Percentiles rank a stretch among this genome's conserved stretches.
These are phyloP conservation scores for Falcunculus frontatus DNA, from an alignment of 2,113 vertebrate genomes.

Conservation along the genomic window DNA sequence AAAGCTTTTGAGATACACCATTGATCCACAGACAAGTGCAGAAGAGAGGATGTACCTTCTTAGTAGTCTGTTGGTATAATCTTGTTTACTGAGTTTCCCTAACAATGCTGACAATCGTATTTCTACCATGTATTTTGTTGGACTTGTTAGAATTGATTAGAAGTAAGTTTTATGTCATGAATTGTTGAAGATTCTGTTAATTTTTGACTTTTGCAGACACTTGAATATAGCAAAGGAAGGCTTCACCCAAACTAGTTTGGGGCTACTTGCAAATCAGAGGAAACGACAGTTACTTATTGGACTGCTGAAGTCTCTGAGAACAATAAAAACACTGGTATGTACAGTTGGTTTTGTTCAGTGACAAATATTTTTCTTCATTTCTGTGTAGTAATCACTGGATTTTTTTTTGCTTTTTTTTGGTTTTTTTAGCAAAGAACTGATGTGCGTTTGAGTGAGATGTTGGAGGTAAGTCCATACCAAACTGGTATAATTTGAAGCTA, in stretches of 20 bases:
- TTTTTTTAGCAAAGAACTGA: slow-evolving; percentile 93
- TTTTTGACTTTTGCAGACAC: slow-evolving; percentile 76
- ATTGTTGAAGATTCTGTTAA: not conserved
- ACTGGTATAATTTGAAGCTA: not conserved
- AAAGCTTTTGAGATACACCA: not conserved
- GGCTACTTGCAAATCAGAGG: slow-evolving; percentile 93
- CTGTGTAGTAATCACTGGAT: not conserved
- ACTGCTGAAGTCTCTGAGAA: slow-evolving; percentile 93
- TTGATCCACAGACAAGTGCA: not conserved
- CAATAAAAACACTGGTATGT: slow-evolving; percentile 96
- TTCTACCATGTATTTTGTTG: not conserved
- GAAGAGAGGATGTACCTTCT: not conserved
- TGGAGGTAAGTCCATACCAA: slow-evolving; percentile 82
- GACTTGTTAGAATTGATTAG: not conserved
- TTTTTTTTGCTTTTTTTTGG: not conserved
- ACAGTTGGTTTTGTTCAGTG: not conserved
- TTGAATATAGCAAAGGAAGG: slow-evolving; percentile 89
- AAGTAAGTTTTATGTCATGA: not conserved
- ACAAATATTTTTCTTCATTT: not conserved
- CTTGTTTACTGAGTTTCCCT: not conserved
- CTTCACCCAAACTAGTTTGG: slow-evolving; percentile 95
- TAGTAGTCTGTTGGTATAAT: not conserved
- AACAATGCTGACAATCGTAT: not conserved
- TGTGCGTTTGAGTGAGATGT: slow-evolving; percentile 95
- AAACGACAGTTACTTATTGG: slow-evolving; percentile 91